These are phyloP conservation scores for Triplophysa rosa DNA, from an alignment of 2,113 vertebrate genomes.

Conservation along the genomic window DNA sequence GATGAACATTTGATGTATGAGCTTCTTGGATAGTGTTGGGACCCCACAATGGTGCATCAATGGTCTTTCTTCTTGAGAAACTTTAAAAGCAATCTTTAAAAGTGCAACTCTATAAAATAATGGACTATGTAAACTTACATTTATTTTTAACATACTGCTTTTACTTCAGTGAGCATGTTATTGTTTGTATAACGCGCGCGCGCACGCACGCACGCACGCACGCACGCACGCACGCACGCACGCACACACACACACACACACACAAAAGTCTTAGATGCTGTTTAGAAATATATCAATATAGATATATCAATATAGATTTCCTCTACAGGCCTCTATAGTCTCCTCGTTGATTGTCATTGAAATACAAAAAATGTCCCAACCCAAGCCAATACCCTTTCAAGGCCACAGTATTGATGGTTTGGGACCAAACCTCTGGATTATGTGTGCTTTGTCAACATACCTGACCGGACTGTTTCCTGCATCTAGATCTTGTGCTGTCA, in stretches of 20 bases:
- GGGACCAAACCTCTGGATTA: neutral
- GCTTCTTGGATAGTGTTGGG: constrained; percentile 2
- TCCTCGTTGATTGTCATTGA: no score
- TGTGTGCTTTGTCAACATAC: constrained; percentile 63
- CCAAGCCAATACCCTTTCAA: neutral
- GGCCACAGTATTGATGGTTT: no score
- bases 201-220: no score
- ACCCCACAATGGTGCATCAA: constrained; percentile 27
- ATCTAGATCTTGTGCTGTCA: constrained; percentile 95
- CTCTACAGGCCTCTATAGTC: no score
- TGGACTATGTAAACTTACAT: neutral
- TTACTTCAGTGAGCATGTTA: neutral
- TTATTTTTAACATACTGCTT: constrained; percentile 2
- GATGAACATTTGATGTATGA: constrained; percentile 35
- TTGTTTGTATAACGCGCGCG: neutral
- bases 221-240: no score
- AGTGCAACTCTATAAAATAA: constrained; percentile 15
- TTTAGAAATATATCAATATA: no score
- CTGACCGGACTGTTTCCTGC: constrained; percentile 88
- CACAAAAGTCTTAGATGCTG: no score
- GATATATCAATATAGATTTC: no score
- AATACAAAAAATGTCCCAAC: neutral
- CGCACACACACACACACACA: no score
- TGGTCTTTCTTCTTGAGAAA: constrained; percentile 16
- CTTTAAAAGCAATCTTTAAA: constrained; percentile 22